Evolutionary conservation across 2,888 invertebrate species (phyloP).

Genomic region (Phyllotreta striolata): DNA sequence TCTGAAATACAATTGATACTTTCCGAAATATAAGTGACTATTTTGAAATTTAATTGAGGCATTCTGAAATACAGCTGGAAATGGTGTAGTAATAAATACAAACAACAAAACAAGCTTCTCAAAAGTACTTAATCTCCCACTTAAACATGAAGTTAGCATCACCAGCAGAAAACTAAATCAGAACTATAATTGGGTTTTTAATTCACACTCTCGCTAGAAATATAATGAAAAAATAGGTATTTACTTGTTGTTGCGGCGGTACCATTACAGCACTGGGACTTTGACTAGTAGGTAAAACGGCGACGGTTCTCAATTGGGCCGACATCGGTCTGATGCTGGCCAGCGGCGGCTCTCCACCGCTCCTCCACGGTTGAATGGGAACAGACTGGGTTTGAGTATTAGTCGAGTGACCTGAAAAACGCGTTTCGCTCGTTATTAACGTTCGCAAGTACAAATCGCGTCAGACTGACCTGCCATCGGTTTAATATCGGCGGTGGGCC

Average conservation of each 20-base stretch:
- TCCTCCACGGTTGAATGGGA: slow-evolving; percentile 72
- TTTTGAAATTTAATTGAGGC: too few species aligned
- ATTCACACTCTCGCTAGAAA: not conserved
- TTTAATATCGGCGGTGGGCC: slow-evolving; percentile 90
- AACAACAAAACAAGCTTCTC: too few species aligned
- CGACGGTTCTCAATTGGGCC: slow-evolving; percentile 70
- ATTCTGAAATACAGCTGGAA: too few species aligned
- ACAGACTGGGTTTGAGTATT: slow-evolving; percentile 64
- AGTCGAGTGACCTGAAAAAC: slow-evolving; percentile 55
- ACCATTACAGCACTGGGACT: slow-evolving; percentile 65
- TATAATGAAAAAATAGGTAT: not conserved
- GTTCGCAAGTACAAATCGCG: not conserved
- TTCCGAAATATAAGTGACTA: too few species aligned
- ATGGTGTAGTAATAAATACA: too few species aligned
- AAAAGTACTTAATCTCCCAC: too few species aligned
- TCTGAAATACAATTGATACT: too few species aligned
- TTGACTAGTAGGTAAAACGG: slow-evolving; percentile 79
- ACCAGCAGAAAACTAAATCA: not conserved
- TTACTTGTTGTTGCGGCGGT: slow-evolving; percentile 68
- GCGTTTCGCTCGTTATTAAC: not conserved
- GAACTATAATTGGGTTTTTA: not conserved
- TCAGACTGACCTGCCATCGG: slow-evolving; percentile 81
- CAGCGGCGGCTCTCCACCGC: slow-evolving; percentile 81
- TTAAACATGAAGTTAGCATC: too few species aligned
- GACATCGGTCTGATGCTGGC: slow-evolving; percentile 94